Evolutionary conservation across 2,888 invertebrate genomes (phyloP).

Genomic region (Sinhomidia bicolor): DNA sequence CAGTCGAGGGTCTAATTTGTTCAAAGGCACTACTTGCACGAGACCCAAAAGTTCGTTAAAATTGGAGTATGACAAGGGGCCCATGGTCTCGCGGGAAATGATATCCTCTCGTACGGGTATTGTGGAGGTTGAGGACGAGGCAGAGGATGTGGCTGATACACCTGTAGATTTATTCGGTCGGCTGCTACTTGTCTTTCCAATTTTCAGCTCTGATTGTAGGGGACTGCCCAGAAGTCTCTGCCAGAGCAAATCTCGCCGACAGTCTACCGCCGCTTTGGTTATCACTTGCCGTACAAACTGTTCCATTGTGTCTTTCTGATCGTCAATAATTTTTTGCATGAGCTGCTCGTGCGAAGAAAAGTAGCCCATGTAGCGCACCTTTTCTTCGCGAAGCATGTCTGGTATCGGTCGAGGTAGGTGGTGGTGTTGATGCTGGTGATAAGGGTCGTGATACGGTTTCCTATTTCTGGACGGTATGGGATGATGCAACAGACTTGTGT

Average conservation of each 20-base stretch:
- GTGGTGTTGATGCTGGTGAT: not conserved
- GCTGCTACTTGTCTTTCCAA: constrained; percentile 77
- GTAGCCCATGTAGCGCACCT: constrained; percentile 87
- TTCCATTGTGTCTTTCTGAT: constrained; percentile 84
- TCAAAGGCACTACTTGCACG: constrained; percentile 85
- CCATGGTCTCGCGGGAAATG: constrained; percentile 66
- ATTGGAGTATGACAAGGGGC: constrained; percentile 84
- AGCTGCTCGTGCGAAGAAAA: constrained; percentile 87
- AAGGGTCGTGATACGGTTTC: not conserved
- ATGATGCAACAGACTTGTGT: constrained; percentile 4
- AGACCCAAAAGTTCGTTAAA: constrained; percentile 86
- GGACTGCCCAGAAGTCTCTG: constrained; percentile 84
- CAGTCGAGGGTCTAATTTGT: constrained; percentile 85
- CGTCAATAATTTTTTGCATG: constrained; percentile 85
- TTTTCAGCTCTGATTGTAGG: constrained; percentile 80
- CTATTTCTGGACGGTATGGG: not conserved
- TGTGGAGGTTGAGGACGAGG: not conserved
- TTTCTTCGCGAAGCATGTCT: constrained; percentile 83
- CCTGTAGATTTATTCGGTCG: constrained; percentile 76
- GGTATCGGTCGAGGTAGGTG: not conserved
- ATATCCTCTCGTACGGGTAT: constrained; percentile 49
- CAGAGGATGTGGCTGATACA: not conserved
- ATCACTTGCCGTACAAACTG: constrained; percentile 85
- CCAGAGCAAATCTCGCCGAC: constrained; percentile 88
- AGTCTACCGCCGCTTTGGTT: constrained; percentile 86